Evolutionary conservation across 2,888 invertebrate genomes (phyloP).

Genomic region (Oxyscelio sp.): DNA sequence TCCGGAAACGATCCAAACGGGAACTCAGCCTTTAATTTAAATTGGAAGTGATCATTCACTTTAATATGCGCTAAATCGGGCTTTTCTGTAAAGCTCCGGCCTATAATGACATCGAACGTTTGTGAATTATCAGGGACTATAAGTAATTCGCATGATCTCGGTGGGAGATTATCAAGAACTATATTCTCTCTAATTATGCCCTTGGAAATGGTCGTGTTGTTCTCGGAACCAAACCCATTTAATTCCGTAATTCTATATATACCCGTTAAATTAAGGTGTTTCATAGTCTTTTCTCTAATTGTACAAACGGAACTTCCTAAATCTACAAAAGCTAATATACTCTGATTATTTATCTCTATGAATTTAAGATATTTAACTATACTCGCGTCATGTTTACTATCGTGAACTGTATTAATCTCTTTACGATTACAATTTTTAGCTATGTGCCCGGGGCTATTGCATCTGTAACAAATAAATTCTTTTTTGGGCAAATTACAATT

Average conservation of each 20-base stretch:
- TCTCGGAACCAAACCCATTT: background rate
- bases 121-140: background rate
- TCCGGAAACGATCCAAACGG: background rate
- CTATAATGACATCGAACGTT: background rate
- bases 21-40: background rate
- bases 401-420: background rate
- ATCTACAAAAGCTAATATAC: too few species aligned
- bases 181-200: background rate
- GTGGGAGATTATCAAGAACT: background rate
- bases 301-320: too few species aligned
- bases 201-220: background rate
- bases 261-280: background rate
- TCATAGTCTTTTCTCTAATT: background rate
- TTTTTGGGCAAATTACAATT: background rate
- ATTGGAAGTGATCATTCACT: background rate
- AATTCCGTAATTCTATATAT: background rate
- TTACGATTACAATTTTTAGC: slow-evolving; percentile 9
- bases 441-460: background rate
- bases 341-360: background rate
- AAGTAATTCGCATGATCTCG: background rate
- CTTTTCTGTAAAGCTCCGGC: background rate
- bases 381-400: background rate
- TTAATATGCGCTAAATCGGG: background rate
- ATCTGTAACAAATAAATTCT: slow-evolving; percentile 5
- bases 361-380: slow-evolving; percentile 11